Conservation (phyloP, 2,797 vertebrate species). For the Chrysocyon brachyurus region DNA sequence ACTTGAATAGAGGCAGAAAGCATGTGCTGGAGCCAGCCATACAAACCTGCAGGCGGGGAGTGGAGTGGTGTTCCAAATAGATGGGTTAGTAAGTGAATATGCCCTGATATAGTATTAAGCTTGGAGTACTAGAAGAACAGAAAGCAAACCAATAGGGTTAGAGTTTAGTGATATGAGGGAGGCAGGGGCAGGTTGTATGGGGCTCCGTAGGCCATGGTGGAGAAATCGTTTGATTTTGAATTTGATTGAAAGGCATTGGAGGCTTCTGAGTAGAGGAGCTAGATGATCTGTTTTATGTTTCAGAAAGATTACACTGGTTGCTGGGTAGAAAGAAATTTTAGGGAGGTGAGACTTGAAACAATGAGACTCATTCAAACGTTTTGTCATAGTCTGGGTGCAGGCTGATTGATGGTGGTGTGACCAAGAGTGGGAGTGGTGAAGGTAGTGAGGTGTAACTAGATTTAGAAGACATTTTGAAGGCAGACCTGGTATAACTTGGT, state of each 20-base stretch:
- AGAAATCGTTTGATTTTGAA: constrained; percentile 8
- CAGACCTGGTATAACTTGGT: neutral
- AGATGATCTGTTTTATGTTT: neutral
- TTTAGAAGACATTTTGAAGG: constrained; percentile 11
- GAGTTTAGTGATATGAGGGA: neutral
- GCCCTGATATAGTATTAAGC: neutral
- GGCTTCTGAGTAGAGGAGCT: neutral
- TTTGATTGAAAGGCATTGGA: neutral
- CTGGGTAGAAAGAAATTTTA: constrained; percentile 25
- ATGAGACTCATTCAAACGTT: neutral
- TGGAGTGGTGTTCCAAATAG: neutral
- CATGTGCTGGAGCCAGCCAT: neutral
- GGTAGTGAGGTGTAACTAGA: neutral
- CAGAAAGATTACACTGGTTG: neutral
- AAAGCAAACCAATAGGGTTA: constrained; percentile 6
- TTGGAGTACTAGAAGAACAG: neutral
- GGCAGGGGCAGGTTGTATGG: neutral
- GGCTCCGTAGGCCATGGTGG: neutral
- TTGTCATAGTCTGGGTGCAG: neutral
- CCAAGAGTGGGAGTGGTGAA: neutral
- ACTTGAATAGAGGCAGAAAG: neutral
- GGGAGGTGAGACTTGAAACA: neutral
- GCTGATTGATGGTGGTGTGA: neutral
- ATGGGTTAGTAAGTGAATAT: constrained; percentile 36
- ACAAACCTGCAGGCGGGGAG: neutral